phyloP scores from a whole-genome alignment of 2,888 invertebrate genomes.

The Dynastes tityus region DNA sequence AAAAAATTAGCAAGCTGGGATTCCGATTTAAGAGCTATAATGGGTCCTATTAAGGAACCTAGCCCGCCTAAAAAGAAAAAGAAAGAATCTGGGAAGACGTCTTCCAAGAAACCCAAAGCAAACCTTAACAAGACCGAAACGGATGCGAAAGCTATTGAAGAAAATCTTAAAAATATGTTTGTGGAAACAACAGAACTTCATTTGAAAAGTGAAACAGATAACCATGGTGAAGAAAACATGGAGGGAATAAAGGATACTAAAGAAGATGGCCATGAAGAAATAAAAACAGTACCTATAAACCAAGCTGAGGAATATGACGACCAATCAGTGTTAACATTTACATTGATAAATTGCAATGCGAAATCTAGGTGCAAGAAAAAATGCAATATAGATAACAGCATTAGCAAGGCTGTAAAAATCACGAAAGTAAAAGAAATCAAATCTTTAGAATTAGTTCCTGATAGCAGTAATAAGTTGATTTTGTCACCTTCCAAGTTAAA shows the following conservation, averaged over 20 bases:
- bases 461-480: slow-evolving; percentile 56
- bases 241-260: not conserved
- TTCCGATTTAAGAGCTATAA: slow-evolving; percentile 60
- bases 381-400: slow-evolving; percentile 60
- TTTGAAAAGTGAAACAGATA: not conserved
- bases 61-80: slow-evolving; percentile 43
- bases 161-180: slow-evolving; percentile 46
- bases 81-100: slow-evolving; percentile 47
- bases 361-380: slow-evolving; percentile 60
- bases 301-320: slow-evolving; percentile 25
- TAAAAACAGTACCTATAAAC: slow-evolving; percentile 23
- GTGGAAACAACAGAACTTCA: slow-evolving; percentile 19
- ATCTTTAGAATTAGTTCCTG: slow-evolving; percentile 53
- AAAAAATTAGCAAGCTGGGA: slow-evolving; percentile 60
- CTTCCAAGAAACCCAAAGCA: slow-evolving; percentile 24
- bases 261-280: slow-evolving; percentile 24
- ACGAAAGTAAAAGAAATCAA: slow-evolving; percentile 57
- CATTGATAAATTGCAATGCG: slow-evolving; percentile 56
- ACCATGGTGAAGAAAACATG: slow-evolving; percentile 4
- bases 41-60: slow-evolving; percentile 23
- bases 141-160: slow-evolving; percentile 46
- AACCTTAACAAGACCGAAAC: slow-evolving; percentile 45
- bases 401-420: slow-evolving; percentile 52
- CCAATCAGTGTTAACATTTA: slow-evolving; percentile 38
- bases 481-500: slow-evolving; percentile 63